These are phyloP conservation scores for Protobothrops mucrosquamatus DNA, from an alignment of 2,113 vertebrate species.

Conservation along the genomic window DNA sequence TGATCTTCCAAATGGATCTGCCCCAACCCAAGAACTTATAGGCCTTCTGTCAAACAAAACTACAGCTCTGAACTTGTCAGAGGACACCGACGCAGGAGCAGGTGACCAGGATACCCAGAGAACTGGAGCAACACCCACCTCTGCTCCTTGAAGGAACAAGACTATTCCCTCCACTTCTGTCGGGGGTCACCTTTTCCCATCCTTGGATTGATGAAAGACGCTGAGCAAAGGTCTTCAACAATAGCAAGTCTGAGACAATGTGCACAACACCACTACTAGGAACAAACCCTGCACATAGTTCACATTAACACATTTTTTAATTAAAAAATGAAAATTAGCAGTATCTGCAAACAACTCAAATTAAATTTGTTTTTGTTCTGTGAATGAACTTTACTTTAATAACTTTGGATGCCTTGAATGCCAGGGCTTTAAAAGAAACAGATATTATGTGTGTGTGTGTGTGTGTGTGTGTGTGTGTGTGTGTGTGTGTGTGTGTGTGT, in stretches of 20 bases:
- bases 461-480: no score
- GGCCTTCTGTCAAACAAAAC: constrained; percentile 86
- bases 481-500: no score
- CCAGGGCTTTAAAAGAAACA: constrained; percentile 83
- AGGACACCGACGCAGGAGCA: constrained; percentile 77
- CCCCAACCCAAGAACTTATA: constrained; percentile 83
- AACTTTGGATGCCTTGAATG: constrained; percentile 84
- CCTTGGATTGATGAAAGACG: constrained; percentile 54
- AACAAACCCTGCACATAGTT: constrained; percentile 82
- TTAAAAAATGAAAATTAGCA: constrained; percentile 86
- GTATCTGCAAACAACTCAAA: constrained; percentile 87
- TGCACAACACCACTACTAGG: constrained; percentile 79
- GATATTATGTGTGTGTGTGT: no score
- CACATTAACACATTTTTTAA: constrained; percentile 84
- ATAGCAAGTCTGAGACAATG: constrained; percentile 71
- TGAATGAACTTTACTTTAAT: constrained; percentile 89
- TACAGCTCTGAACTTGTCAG: constrained; percentile 81
- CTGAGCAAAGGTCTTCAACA: constrained; percentile 61
- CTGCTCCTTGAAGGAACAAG: constrained; percentile 74
- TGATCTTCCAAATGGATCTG: constrained; percentile 90
- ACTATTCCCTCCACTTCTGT: constrained; percentile 37
- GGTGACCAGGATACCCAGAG: constrained; percentile 83
- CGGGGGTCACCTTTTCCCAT: constrained; percentile 41
- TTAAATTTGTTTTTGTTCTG: constrained; percentile 88
- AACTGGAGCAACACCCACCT: constrained; percentile 77